Base-by-base conservation (phyloP, 2,888 invertebrate genomes). In the Hypselothyrea guttata region DNA sequence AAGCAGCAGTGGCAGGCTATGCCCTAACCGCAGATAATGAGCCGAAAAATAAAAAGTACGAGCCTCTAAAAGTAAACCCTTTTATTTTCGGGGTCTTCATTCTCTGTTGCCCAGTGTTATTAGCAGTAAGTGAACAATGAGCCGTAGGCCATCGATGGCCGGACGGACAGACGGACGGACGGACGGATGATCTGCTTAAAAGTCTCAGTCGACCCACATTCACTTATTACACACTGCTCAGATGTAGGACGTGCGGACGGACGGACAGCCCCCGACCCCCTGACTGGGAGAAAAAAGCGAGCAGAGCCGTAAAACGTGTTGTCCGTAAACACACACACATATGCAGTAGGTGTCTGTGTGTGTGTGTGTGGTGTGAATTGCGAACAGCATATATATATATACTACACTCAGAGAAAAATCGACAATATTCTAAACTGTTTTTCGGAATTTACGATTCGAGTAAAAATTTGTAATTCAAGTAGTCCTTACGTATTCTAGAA, bases 301-400 rank as follows among this genome's bases (percentile, higher is more conserved):
- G 56, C 52, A 38, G 55, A 61, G 40, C 57, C 61, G 64, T 66
- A 60, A 79, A 83, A 57, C 66, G 83, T 48, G 71, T 58, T 74
- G 60, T 61, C 49, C 61, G 81, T 71, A 76, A 84, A 81, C 74
- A 68, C 22, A 31, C 40, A n/a, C n/a, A n/a, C n/a, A n/a, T n/a
- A n/a, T n/a, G n/a, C n/a, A 9, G 9, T 37, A 34, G 12, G 51
- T 34, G 15, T 38, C 27, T 42, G 42, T 55, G 38, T 42, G 30
- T 41, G 18, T 30, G 27, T 18, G 44, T 47, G 47, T 61, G 68
- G 71, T 78, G 83, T 57, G 65, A 71, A 78, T 61, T 74, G 75
- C 75, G 46, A 53, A 54, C 48, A 22, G 31, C 34, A n/a, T n/a
- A n/a, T n/a, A n/a, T n/a, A n/a, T n/a, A n/a, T n/a, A n/a, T n/a